Evolutionary conservation across 2,888 invertebrate species (phyloP), one percentile per base, ranked within the genome.

Genomic region (Fragum fragum): DNA sequence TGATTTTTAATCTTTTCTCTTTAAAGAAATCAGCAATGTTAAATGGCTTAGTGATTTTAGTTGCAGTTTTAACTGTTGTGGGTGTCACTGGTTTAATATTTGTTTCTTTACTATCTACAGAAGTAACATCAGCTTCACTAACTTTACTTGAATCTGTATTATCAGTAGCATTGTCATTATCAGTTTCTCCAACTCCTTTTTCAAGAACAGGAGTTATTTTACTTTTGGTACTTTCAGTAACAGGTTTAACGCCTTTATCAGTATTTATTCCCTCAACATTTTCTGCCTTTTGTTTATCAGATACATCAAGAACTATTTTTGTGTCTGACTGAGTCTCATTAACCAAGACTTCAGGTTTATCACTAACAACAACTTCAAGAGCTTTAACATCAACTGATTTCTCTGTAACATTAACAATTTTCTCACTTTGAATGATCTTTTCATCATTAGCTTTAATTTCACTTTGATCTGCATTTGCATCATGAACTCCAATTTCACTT

Each of bases 1-100:
- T 83, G 18, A 80, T 83, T 32, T 83, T 83, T 16, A 83, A 72
- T 26, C 83, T 73, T 53, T 79, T 79, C 42, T 83, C 83, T 36
- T 73, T 72, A 47, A 83, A 83, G 66, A 81, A 76, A 47, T 80
- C 80, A 16, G 80, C 71, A 73, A 84, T 84, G 18, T 73, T 66
- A 9, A 84, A 69, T 32, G 78, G 68, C 28, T 80, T 75, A 42
- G 73, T 80, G 6, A 75, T 18, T 5, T 61, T 73, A n/a, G 26
- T 1, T 21, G 55, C 5, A 16, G 53, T 7, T 32, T 32, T 55
- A 14, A 23, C 42, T 21, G 32, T 11, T 16, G 42, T 1, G 7
- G 32, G 11, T 14, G 39, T 36, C 39, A 36, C 66, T 42, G n/a
- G 42, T 39, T 61, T n/a, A 5, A 32, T 14, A 23, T 9, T 9